Percentiles rank a stretch among this genome's conserved stretches.
phyloP scores from a whole-genome alignment of 2,797 vertebrate species.

The Danio aesculapii region DNA sequence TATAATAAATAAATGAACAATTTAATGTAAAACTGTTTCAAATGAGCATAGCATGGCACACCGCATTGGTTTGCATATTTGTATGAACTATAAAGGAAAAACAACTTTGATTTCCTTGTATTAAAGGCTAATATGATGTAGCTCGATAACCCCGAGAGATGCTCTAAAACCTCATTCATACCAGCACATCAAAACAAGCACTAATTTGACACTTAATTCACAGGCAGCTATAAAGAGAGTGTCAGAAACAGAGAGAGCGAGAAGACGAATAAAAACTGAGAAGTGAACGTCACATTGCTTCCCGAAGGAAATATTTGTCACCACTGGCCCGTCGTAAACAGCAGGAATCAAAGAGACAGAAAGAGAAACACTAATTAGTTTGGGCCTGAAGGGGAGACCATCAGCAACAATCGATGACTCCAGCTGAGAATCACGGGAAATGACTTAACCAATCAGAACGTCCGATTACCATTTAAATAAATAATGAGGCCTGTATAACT shows the following conservation, averaged over 20 bases:
- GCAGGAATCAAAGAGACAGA: conserved; percentile 41
- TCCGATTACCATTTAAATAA: not conserved
- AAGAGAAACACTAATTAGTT: conserved; percentile 40
- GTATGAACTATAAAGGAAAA: not conserved
- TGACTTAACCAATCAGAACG: conserved; percentile 37
- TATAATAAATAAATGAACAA: no score
- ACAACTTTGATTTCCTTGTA: not conserved
- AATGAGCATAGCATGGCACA: not conserved
- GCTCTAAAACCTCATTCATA: not conserved
- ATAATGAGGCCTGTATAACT: conserved; percentile 12
- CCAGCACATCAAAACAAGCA: not conserved
- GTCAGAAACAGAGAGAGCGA: conserved; percentile 5
- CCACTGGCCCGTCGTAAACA: conserved; percentile 16
- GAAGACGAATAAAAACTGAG: conserved; percentile 2
- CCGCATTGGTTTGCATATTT: not conserved
- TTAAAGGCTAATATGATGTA: conserved; percentile 30
- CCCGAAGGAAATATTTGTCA: conserved; percentile 8
- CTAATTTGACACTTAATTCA: conserved; percentile 41
- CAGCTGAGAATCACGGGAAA: conserved; percentile 27
- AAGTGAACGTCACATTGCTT: conserved; percentile 48
- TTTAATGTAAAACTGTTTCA: not conserved
- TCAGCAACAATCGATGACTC: conserved; percentile 49
- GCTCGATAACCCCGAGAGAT: conserved; percentile 18
- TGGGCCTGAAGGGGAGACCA: conserved; percentile 2
- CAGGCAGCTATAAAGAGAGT: conserved; percentile 15